A percentile compares a stretch with the other conserved stretches of the same genome.
These are phyloP conservation scores for Tokudaia muenninki DNA, from an alignment of 2,797 vertebrate genomes.

Conservation along the genomic window DNA sequence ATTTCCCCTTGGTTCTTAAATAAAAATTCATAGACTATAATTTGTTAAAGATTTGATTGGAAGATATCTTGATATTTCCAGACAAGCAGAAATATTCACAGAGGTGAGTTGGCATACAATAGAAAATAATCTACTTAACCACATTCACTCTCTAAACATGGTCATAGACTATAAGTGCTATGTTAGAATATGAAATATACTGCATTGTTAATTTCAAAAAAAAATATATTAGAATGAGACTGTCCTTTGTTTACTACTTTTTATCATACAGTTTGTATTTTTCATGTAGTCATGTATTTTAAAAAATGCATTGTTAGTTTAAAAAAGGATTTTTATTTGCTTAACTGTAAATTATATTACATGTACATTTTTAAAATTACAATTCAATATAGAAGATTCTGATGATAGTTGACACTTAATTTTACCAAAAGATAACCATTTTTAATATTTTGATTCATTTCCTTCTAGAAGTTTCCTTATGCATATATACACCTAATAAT, in stretches of 20 bases:
- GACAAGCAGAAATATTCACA: conserved; percentile 56
- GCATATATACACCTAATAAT: not conserved
- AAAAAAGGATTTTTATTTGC: conserved; percentile 55
- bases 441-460: conserved; percentile 61
- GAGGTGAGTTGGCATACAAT: conserved; percentile 54
- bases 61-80: conserved; percentile 58
- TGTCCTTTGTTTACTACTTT: conserved; percentile 45
- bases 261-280: conserved; percentile 64
- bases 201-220: conserved; percentile 59
- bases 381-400: conserved; percentile 32
- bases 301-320: conserved; percentile 54
- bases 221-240: conserved; percentile 52
- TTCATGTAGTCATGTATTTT: conserved; percentile 35
- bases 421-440: conserved; percentile 35
- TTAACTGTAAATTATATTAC: conserved; percentile 47
- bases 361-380: conserved; percentile 56
- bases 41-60: conserved; percentile 56
- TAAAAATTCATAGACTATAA: conserved; percentile 46
- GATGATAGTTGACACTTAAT: conserved; percentile 23
- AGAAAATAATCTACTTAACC: conserved; percentile 55
- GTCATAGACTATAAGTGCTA: conserved; percentile 29
- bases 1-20: conserved; percentile 59
- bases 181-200: conserved; percentile 52
- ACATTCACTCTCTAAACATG: conserved; percentile 48
- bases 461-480: conserved; percentile 60